phyloP scores from a whole-genome alignment of 2,888 invertebrate species.

The Sisyra nigra region DNA sequence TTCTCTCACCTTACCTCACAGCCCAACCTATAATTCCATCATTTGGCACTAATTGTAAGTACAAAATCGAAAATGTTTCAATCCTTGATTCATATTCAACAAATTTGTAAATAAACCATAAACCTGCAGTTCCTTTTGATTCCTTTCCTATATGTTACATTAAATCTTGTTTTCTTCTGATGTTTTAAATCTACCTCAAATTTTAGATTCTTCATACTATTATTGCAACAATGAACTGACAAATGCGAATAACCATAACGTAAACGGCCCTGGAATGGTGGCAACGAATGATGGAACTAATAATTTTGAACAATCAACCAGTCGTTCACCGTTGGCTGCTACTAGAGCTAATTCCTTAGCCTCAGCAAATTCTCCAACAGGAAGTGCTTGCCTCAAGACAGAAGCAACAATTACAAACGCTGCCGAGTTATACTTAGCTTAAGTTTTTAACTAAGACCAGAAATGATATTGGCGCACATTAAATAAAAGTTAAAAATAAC shows the following conservation, averaged over 20 bases:
- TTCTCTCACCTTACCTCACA: constrained; percentile 11
- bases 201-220: constrained; percentile 46
- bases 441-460: neutral
- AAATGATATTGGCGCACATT: neutral
- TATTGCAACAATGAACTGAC: constrained; percentile 34
- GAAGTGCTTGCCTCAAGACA: constrained; percentile 50
- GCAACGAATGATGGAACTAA: constrained; percentile 12
- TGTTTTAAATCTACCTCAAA: constrained; percentile 9
- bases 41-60: neutral
- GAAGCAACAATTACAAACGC: constrained; percentile 28
- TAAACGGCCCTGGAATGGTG: constrained; percentile 15
- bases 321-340: constrained; percentile 51
- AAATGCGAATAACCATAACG: constrained; percentile 15
- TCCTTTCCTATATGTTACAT: neutral
- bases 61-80: neutral
- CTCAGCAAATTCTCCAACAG: constrained; percentile 53
- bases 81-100: neutral
- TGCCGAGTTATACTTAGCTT: constrained; percentile 23
- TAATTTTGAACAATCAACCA: constrained; percentile 33
- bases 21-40: neutral
- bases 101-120: neutral
- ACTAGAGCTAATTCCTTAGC: constrained; percentile 53
- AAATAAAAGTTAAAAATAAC: neutral
- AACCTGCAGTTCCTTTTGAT: neutral
- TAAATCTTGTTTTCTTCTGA: neutral